Conservation (phyloP, 2,888 invertebrate genomes). For the Xestia rhomboidea region DNA sequence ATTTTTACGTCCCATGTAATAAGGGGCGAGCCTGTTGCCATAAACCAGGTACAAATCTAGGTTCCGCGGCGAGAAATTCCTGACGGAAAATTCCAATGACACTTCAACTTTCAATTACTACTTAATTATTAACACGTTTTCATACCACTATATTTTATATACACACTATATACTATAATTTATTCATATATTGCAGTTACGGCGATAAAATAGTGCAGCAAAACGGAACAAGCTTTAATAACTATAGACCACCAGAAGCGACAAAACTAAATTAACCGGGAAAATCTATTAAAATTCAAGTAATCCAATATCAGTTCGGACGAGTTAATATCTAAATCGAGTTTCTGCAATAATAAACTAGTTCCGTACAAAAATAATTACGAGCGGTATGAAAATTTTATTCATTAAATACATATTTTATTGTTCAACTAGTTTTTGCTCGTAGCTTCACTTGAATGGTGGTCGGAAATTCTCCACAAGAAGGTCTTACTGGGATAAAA, state of each 20-base stretch:
- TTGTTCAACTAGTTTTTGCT: background rate
- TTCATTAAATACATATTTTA: constrained; percentile 9
- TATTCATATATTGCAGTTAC: background rate
- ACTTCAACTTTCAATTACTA: background rate
- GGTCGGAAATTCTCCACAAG: background rate
- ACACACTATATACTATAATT: background rate
- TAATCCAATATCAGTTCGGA: constrained; percentile 3
- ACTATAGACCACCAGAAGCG: constrained; percentile 22
- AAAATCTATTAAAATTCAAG: constrained; percentile 22
- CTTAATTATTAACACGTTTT: background rate
- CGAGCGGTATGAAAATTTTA: constrained; percentile 15
- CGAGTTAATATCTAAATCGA: constrained; percentile 8
- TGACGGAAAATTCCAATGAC: too few species aligned
- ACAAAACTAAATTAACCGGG: background rate
- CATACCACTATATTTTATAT: background rate
- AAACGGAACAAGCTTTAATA: background rate
- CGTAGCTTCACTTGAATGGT: background rate
- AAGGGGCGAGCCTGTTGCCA: too few species aligned
- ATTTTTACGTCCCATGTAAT: too few species aligned
- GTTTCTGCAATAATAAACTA: constrained; percentile 15
- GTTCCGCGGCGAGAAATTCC: too few species aligned
- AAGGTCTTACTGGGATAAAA: background rate
- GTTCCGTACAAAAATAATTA: constrained; percentile 23
- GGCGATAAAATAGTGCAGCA: background rate
- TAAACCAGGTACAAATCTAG: too few species aligned